Evolutionary conservation across 2,113 vertebrate genomes (phyloP).

Genomic region (Benitochromis conjunctus): DNA sequence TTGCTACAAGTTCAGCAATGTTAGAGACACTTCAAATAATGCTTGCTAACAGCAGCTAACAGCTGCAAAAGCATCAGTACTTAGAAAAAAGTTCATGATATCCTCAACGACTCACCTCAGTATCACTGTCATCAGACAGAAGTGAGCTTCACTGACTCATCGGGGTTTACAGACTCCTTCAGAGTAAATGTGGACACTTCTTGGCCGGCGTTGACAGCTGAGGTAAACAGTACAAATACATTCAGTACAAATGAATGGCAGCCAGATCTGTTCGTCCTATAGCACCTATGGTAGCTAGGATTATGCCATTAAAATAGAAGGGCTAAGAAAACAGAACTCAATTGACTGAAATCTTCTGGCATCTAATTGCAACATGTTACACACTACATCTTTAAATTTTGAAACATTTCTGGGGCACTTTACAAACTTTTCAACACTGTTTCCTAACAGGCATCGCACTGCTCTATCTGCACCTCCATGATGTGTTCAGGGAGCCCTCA

Average conservation of each 20-base stretch:
- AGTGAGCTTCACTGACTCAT: neutral
- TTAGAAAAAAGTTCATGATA: neutral
- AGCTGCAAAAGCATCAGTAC: neutral
- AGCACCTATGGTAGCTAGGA: neutral
- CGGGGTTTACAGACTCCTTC: neutral
- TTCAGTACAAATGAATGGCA: neutral
- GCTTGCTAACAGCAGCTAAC: neutral
- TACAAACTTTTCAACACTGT: neutral
- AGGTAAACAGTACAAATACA: neutral
- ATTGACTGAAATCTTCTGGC: neutral
- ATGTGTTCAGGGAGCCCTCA: slow-evolving; percentile 79
- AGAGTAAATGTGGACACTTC: neutral
- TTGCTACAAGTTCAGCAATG: neutral
- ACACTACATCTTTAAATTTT: neutral
- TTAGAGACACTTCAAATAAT: neutral
- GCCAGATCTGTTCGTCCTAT: neutral
- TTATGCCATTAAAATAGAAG: neutral
- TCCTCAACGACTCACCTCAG: neutral
- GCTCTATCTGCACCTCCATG: slow-evolving; percentile 88
- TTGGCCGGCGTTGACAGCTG: neutral
- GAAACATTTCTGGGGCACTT: neutral
- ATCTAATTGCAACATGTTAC: neutral
- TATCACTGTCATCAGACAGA: neutral
- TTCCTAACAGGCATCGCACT: slow-evolving; percentile 83
- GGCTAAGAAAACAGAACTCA: neutral